phyloP scores from a whole-genome alignment of 1,140 invertebrate species.

The Pentalonia nigronervosa region DNA sequence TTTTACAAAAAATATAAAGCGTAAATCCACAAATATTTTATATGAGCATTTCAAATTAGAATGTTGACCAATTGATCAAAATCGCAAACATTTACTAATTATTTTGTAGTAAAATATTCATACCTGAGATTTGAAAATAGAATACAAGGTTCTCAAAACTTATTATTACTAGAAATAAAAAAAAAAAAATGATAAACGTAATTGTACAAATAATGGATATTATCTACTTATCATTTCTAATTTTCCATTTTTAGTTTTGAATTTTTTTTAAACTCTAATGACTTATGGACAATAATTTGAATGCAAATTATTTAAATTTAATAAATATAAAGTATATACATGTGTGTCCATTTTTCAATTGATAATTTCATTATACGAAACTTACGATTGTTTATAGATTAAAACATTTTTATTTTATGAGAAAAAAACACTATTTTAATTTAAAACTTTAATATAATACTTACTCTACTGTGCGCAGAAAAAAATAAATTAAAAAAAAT shows the following conservation, averaged over 20 bases:
- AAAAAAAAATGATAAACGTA: not conserved
- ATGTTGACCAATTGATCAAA: too few species aligned
- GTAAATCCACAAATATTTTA: too few species aligned
- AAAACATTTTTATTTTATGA: not conserved
- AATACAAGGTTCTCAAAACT: not conserved
- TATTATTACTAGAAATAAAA: too few species aligned
- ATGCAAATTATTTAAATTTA: not conserved
- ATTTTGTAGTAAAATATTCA: too few species aligned
- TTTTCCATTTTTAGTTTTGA: not conserved
- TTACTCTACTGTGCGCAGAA: not conserved
- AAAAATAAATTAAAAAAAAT: constrained; percentile 5
- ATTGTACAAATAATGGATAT: not conserved
- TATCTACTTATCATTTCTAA: not conserved
- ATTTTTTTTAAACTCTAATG: not conserved
- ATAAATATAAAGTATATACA: not conserved
- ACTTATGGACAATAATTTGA: not conserved
- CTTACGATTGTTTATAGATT: not conserved
- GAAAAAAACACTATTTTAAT: not conserved
- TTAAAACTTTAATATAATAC: not conserved
- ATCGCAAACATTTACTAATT: too few species aligned
- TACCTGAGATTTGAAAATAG: too few species aligned
- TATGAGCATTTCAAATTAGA: too few species aligned
- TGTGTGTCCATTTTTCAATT: not conserved
- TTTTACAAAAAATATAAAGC: too few species aligned
- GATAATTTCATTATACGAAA: not conserved